These are phyloP conservation scores for Hypocryptadius cinnamomeus DNA, from an alignment of 2,113 vertebrate genomes.

Conservation along the genomic window DNA sequence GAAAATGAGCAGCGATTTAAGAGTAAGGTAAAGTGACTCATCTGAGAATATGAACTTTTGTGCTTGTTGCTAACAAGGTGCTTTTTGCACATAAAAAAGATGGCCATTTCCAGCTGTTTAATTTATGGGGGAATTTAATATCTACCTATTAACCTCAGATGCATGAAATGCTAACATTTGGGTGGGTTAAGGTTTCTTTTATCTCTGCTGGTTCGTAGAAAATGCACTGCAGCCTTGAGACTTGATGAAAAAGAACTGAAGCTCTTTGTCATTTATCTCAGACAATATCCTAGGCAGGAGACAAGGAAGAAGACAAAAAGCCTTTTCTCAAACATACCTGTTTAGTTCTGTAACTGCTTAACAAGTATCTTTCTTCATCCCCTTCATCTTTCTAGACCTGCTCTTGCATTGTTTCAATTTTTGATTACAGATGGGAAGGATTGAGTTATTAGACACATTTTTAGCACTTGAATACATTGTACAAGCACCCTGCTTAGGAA, in stretches of 20 bases:
- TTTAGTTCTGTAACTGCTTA: background rate
- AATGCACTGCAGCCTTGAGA: background rate
- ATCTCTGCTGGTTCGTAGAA: background rate
- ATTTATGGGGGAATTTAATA: background rate
- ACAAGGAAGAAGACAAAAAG: background rate
- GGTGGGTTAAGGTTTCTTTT: background rate
- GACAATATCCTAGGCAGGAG: background rate
- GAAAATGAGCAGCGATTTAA: background rate
- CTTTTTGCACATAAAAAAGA: background rate
- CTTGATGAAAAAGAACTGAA: background rate
- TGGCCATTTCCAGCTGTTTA: conserved; percentile 3
- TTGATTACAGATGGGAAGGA: background rate
- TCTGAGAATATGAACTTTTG: conserved; percentile 6
- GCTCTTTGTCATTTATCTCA: background rate
- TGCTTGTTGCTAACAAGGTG: conserved; percentile 19
- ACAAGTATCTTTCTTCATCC: background rate
- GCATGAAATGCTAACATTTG: background rate
- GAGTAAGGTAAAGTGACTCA: background rate
- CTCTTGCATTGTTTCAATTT: background rate
- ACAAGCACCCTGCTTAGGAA: background rate
- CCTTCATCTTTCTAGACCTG: background rate
- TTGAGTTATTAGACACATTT: background rate
- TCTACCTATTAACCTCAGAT: background rate
- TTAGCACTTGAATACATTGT: background rate
- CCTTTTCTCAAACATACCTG: background rate